Evolutionary conservation across 2,113 vertebrate species (phyloP), one percentile per base, ranked within the genome.

Genomic region (Ophthalmolycus amberensis): DNA sequence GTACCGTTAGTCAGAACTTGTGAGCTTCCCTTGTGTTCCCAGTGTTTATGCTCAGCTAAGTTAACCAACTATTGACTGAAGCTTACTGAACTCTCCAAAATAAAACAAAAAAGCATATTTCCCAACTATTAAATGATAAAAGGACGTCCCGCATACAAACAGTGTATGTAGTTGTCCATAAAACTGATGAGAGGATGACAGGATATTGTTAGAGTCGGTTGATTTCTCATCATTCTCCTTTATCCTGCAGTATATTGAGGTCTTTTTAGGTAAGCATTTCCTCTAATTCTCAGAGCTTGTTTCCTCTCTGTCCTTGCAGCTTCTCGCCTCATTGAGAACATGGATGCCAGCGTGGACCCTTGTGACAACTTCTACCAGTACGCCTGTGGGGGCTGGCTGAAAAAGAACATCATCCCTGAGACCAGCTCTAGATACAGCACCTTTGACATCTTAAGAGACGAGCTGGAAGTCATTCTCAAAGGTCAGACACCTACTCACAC

Each of bases 321-420:
- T 0, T 97, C 98, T 60, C 95, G 97, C 70, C 96, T 99, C 72
- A 96, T 99, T 59, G 93, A 96, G 90, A 98, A 97, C 91, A 98
- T 99, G 97, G 98, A 99, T 76, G n/a, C 87, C 16, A 94, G 82
- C 0, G 92, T 85, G 71, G 82, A 97, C 44, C 98, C 98, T 0
- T 99, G 98, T 62, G 60, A 94, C 4, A 95, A 99, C 91, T 99
- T 99, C 79, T 99, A 97, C 90, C 96, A 97, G 86, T 99, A 95
- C 0, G 96, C 98, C 81, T 99, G 98, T 5, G 98, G 98, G 80
- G 97, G 98, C 27, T 99, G 98, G 98, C 85, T 99, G 52, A 97
- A 96, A 90, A 98, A 94, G 93, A 96, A 99, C 79, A 91, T 99
- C 87, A 98, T 99, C 88, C 98, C 98, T 0, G 98, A 99, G 87